phyloP scores from a whole-genome alignment of 1,140 invertebrate genomes.

The Calliopsis andreniformis region DNA sequence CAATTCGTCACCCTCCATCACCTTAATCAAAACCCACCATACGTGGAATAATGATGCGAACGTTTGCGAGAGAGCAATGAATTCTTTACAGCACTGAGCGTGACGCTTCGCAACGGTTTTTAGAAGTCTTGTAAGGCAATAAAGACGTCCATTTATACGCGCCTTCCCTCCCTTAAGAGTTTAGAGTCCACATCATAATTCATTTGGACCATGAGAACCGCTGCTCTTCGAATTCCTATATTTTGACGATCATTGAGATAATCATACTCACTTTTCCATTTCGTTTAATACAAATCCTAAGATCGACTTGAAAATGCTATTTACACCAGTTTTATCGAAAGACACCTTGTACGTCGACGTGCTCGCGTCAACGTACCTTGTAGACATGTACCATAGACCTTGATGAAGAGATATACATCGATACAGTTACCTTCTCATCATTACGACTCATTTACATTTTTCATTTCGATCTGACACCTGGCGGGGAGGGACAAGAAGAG shows the following conservation, averaged over 20 bases:
- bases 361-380: not conserved
- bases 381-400: slow-evolving; percentile 21
- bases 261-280: no score
- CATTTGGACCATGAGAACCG: no score
- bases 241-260: no score
- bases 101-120: slow-evolving; percentile 5
- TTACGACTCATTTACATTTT: slow-evolving; percentile 66
- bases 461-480: slow-evolving; percentile 66
- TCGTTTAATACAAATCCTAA: no score
- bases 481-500: slow-evolving; percentile 25
- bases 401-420: slow-evolving; percentile 56
- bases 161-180: no score
- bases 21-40: slow-evolving; percentile 65
- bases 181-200: no score
- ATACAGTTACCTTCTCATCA: slow-evolving; percentile 61
- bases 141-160: no score
- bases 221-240: no score
- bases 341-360: slow-evolving; percentile 1
- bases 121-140: not conserved
- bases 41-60: slow-evolving; percentile 40
- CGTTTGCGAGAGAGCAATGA: slow-evolving; percentile 34
- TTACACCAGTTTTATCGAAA: not conserved
- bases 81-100: slow-evolving; percentile 35
- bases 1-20: slow-evolving; percentile 70
- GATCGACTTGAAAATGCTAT: no score